Percentiles rank a stretch among this genome's conserved stretches.
These are phyloP conservation scores for Cydia strobilella DNA, from an alignment of 1,140 invertebrate species.

Conservation along the genomic window DNA sequence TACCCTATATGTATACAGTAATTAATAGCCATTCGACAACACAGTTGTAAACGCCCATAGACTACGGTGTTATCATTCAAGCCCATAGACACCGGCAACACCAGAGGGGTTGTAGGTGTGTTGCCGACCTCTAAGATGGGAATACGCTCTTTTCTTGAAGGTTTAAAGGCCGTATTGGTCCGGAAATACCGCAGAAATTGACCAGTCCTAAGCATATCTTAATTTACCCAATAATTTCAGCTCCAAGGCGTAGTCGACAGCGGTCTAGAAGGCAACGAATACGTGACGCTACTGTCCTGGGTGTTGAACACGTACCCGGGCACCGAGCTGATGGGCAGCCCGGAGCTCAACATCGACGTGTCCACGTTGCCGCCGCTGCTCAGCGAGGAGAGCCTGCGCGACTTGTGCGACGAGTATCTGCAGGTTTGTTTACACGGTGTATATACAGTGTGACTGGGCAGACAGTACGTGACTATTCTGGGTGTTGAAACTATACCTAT, in stretches of 20 bases:
- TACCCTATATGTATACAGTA: no score
- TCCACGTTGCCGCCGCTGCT: slow-evolving; percentile 87
- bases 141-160: slow-evolving; percentile 59
- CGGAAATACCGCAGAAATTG: no score
- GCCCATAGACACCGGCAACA: no score
- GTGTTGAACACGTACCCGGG: slow-evolving; percentile 93
- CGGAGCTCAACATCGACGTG: slow-evolving; percentile 91
- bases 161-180: slow-evolving; percentile 89
- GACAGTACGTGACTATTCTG: no score
- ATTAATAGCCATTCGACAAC: slow-evolving; percentile 35
- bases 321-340: slow-evolving; percentile 91
- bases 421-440: slow-evolving; percentile 65
- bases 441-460: background rate
- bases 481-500: no score
- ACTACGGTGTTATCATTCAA: no score
- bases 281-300: slow-evolving; percentile 96
- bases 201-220: background rate
- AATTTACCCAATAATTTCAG: slow-evolving; percentile 71
- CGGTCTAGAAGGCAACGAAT: slow-evolving; percentile 97
- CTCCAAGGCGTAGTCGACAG: slow-evolving; percentile 92
- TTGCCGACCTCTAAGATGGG: no score
- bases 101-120: no score
- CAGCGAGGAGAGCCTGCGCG: slow-evolving; percentile 86
- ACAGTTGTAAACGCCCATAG: no score
- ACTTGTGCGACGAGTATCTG: slow-evolving; percentile 91